Percentiles rank a stretch among this genome's conserved stretches.
These are phyloP conservation scores for Parazoanthus swiftii DNA, from an alignment of 92 coral and sea anemone species.

Conservation along the genomic window DNA sequence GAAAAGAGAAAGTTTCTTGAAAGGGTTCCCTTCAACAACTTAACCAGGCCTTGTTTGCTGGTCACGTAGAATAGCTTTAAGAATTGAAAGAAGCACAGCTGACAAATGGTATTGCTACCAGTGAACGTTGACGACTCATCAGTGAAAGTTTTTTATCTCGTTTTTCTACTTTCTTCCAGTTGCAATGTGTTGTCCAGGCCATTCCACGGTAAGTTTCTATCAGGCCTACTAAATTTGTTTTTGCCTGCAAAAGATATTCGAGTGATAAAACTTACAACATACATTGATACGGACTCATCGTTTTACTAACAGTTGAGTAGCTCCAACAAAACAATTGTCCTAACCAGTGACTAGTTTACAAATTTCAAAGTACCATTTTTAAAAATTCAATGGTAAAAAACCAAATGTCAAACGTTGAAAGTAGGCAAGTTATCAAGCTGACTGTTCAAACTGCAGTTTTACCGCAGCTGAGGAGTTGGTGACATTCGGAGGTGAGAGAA, in stretches of 20 bases:
- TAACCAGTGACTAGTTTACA: not conserved
- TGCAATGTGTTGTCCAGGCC: conserved; percentile 19
- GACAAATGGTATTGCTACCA: not conserved
- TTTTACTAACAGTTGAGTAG: not conserved
- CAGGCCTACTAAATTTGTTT: not conserved
- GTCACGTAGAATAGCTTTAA: not conserved
- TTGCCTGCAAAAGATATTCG: not conserved
- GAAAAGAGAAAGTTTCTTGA: not conserved
- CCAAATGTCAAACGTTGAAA: not conserved
- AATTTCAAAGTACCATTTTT: not conserved
- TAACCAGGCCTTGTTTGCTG: not conserved
- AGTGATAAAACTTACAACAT: not conserved
- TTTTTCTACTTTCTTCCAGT: not conserved
- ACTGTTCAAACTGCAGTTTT: not conserved
- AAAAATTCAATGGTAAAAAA: too few species aligned
- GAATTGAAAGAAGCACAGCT: not conserved
- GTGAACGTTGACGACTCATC: too few species aligned
- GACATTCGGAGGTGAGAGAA: not conserved
- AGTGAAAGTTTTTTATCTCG: not conserved
- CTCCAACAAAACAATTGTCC: too few species aligned
- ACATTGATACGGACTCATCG: not conserved
- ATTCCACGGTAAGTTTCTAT: conserved; percentile 3
- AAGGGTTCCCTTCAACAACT: not conserved
- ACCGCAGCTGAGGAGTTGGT: not conserved
- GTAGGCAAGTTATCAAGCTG: not conserved